These are phyloP conservation scores for Megalopta genalis DNA, from an alignment of 1,140 invertebrate genomes.

Conservation along the genomic window DNA sequence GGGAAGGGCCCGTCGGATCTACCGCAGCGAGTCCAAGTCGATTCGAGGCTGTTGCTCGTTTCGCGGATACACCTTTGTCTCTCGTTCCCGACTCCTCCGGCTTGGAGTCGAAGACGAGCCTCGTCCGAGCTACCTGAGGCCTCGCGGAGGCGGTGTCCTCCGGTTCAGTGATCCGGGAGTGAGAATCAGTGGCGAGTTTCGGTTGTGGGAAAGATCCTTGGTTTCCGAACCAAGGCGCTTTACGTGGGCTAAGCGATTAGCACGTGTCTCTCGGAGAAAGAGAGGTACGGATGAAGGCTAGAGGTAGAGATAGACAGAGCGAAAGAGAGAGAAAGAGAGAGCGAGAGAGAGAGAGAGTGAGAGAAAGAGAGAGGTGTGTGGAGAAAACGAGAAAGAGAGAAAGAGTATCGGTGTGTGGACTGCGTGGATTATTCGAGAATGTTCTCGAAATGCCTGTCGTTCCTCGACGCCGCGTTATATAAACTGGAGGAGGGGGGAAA, in stretches of 20 bases:
- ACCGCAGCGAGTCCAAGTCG: no score
- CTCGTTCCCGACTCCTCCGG: neutral
- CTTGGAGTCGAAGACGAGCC: neutral
- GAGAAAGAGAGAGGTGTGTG: neutral
- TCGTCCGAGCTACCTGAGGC: conserved; percentile 19
- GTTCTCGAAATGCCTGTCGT: conserved; percentile 27
- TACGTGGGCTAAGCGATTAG: conserved; percentile 45
- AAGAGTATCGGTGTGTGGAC: neutral
- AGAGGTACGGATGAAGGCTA: neutral
- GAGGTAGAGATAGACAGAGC: neutral
- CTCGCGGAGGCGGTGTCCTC: conserved; percentile 4
- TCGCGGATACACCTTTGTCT: neutral
- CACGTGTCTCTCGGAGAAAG: conserved; percentile 28
- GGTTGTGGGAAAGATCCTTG: conserved; percentile 27
- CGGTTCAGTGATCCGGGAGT: conserved; percentile 45
- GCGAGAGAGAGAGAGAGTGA: neutral
- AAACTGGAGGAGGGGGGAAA: neutral
- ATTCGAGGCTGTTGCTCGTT: no score
- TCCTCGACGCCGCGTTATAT: conserved; percentile 10
- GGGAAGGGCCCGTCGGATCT: no score
- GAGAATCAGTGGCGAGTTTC: conserved; percentile 55
- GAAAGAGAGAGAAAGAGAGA: neutral
- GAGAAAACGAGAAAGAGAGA: neutral
- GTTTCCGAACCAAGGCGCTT: neutral
- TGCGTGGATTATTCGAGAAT: conserved; percentile 38